phyloP scores from a whole-genome alignment of 2,113 vertebrate genomes.

The Gambusia holbrooki region DNA sequence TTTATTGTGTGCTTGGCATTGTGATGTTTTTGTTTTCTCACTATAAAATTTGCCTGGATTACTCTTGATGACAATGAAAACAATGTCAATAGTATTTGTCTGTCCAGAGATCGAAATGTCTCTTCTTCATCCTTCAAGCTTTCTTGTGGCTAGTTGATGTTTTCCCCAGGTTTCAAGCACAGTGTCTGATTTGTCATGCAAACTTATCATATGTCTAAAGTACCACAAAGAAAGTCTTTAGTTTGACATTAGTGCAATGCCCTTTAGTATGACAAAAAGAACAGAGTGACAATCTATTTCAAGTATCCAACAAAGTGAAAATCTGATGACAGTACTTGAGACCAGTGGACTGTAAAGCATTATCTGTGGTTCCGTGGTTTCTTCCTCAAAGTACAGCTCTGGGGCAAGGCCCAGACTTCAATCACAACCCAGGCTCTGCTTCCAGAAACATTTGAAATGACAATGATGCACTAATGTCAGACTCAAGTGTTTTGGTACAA shows the following conservation, averaged over 20 bases:
- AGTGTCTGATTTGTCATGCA: neutral
- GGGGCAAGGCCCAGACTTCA: conserved; percentile 75
- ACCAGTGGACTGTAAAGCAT: conserved; percentile 79
- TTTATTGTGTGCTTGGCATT: conserved; percentile 56
- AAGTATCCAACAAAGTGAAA: conserved; percentile 73
- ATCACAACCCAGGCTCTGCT: conserved; percentile 64
- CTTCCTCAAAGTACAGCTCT: conserved; percentile 78
- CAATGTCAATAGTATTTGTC: conserved; percentile 24
- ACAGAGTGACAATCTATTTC: conserved; percentile 57
- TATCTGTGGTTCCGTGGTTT: conserved; percentile 80
- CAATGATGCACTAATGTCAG: conserved; percentile 73
- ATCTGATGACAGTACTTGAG: conserved; percentile 76
- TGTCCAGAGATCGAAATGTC: conserved; percentile 10
- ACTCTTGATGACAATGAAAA: conserved; percentile 40
- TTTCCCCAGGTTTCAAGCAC: neutral
- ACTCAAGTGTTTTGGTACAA: conserved; percentile 54
- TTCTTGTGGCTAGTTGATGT: conserved; percentile 12
- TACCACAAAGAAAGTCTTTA: conserved; percentile 22
- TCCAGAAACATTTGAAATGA: conserved; percentile 71
- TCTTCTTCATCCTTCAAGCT: conserved; percentile 9
- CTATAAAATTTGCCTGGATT: conserved; percentile 54
- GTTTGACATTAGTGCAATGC: conserved; percentile 36
- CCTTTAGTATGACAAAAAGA: conserved; percentile 44
- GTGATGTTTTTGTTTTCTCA: conserved; percentile 54
- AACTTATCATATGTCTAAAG: conserved; percentile 4